Conservation (phyloP, 2,888 invertebrate genomes). For the Hirudinaria manillensis region DNA sequence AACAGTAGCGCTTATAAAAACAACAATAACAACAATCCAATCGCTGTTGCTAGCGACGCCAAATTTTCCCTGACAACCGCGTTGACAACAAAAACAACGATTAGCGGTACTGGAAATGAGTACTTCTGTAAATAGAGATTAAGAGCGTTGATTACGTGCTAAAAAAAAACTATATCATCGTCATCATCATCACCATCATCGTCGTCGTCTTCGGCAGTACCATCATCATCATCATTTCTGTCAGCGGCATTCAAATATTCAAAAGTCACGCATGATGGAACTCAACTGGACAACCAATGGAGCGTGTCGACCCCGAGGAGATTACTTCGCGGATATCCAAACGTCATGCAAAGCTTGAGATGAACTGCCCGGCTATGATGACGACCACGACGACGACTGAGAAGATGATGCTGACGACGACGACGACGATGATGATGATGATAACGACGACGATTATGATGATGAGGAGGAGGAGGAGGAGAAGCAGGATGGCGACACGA, state of each 20-base stretch:
- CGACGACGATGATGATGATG: slow-evolving; percentile 8
- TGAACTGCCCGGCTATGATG: not conserved
- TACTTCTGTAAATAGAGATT: no score
- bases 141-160: no score
- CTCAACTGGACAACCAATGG: no score
- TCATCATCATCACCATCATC: slow-evolving; percentile 21
- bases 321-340: no score
- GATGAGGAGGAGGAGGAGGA: slow-evolving; percentile 11
- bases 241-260: not conserved
- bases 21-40: no score
- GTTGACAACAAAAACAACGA: no score
- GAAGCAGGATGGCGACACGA: slow-evolving; percentile 4
- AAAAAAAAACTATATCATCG: not conserved
- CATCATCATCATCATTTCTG: not conserved
- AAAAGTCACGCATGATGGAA: not conserved
- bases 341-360: no score
- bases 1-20: no score
- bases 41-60: no score
- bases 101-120: no score
- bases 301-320: no score
- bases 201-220: not conserved
- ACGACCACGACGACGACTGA: not conserved
- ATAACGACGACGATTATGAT: slow-evolving; percentile 16
- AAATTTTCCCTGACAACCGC: no score
- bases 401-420: not conserved